Percentiles rank a stretch among this genome's conserved stretches.
These are phyloP conservation scores for Acinonyx jubatus DNA, from an alignment of 2,113 vertebrate genomes.

Conservation along the genomic window DNA sequence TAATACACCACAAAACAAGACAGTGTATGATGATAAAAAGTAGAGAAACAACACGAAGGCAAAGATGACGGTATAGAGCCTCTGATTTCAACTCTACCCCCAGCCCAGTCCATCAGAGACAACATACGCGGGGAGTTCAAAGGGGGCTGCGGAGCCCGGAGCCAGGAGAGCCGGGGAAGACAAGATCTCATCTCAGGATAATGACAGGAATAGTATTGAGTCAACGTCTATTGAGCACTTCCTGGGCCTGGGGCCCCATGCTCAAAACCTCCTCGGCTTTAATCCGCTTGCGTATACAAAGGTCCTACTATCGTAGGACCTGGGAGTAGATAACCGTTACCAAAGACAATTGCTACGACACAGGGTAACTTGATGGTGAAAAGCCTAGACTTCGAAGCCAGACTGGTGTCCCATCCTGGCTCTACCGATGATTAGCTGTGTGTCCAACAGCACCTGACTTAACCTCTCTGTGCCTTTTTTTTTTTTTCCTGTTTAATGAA, in stretches of 20 bases:
- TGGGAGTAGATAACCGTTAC: background rate
- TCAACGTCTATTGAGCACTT: background rate
- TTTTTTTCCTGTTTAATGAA: background rate
- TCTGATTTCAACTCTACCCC: too few relatives aligned
- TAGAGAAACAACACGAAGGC: background rate
- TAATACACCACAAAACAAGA: background rate
- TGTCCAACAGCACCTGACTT: background rate
- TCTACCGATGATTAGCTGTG: background rate
- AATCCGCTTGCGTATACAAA: background rate
- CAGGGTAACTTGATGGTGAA: background rate
- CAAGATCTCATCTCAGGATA: background rate
- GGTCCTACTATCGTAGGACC: background rate
- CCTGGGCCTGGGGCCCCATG: accelerated
- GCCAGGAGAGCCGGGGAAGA: background rate
- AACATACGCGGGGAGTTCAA: accelerated
- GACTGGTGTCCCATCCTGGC: background rate
- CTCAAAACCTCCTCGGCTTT: accelerated
- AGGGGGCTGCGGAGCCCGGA: background rate
- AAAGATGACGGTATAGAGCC: too few relatives aligned
- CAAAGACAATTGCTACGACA: background rate
- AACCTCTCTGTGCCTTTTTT: background rate
- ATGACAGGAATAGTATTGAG: background rate
- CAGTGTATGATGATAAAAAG: too few relatives aligned
- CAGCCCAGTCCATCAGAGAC: accelerated
- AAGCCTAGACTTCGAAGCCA: background rate